These are phyloP conservation scores for Cantharis rustica DNA, from an alignment of 2,888 invertebrate species.

Conservation along the genomic window DNA sequence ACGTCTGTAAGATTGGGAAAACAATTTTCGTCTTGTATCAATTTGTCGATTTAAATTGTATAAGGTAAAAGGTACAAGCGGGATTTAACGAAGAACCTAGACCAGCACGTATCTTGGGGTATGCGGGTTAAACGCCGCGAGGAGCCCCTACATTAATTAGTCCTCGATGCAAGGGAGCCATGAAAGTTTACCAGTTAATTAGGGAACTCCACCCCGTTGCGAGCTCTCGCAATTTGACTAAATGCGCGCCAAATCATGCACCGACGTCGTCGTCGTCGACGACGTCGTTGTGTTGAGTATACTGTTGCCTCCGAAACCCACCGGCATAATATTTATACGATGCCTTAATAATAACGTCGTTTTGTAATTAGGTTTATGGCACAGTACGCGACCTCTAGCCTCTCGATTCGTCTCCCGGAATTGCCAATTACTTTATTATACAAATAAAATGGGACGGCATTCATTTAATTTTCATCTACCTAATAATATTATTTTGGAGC, in stretches of 20 bases:
- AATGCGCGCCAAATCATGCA: conserved; percentile 42
- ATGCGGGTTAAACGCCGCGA: conserved; percentile 38
- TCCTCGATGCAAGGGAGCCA: conserved; percentile 55
- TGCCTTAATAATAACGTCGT: conserved; percentile 27
- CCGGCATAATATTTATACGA: conserved; percentile 30
- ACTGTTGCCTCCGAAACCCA: conserved; percentile 21
- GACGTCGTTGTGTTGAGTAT: conserved; percentile 11
- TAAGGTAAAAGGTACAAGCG: conserved; percentile 18
- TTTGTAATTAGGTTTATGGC: conserved; percentile 37
- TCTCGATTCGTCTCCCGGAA: conserved; percentile 31
- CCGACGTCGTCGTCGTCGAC: conserved; percentile 23
- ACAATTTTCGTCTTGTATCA: conserved; percentile 13
- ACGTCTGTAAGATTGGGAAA: neutral
- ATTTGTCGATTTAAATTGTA: conserved; percentile 28
- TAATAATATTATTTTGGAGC: conserved; percentile 44
- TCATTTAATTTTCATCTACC: conserved; percentile 37
- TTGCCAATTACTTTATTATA: conserved; percentile 36
- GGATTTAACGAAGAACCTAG: conserved; percentile 28
- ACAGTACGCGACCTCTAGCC: conserved; percentile 30
- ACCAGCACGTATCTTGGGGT: conserved; percentile 34
- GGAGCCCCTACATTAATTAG: conserved; percentile 54
- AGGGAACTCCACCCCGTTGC: conserved; percentile 52
- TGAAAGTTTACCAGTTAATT: conserved; percentile 60
- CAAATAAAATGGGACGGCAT: conserved; percentile 35
- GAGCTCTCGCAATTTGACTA: conserved; percentile 49